A percentile compares a stretch with the other conserved stretches of the same genome.
Evolutionary conservation across 1,140 invertebrate species (phyloP).

Genomic region (Forficula auricularia): DNA sequence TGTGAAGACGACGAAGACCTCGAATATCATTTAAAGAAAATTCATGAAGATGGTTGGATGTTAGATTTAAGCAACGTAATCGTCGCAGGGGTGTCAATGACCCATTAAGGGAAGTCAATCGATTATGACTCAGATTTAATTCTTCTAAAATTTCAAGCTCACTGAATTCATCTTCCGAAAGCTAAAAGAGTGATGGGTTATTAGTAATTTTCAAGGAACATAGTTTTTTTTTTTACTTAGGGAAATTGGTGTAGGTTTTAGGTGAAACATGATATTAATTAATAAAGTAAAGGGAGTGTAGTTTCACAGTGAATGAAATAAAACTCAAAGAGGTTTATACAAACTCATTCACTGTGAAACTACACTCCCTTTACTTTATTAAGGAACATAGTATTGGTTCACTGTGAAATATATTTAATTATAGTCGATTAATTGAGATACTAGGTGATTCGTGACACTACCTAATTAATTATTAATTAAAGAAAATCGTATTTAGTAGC

Average conservation of each 20-base stretch:
- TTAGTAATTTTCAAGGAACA: neutral
- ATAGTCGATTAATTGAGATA: too few relatives aligned
- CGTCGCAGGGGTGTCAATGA: constrained; percentile 47
- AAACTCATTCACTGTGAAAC: too few relatives aligned
- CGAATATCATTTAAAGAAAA: constrained; percentile 59
- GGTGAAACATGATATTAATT: too few relatives aligned
- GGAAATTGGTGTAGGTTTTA: neutral
- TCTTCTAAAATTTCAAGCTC: constrained; percentile 44
- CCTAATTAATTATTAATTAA: too few relatives aligned
- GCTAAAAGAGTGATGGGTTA: constrained; percentile 23
- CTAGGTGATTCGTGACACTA: too few relatives aligned
- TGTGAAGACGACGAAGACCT: constrained; percentile 42
- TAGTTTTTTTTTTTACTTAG: neutral
- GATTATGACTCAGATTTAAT: constrained; percentile 49
- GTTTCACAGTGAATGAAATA: too few relatives aligned
- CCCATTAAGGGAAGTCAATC: constrained; percentile 35
- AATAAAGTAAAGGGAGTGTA: too few relatives aligned
- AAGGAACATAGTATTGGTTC: too few relatives aligned
- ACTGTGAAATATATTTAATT: too few relatives aligned
- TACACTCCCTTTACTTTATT: too few relatives aligned
- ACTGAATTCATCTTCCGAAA: constrained; percentile 54
- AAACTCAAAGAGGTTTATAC: too few relatives aligned
- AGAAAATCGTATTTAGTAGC: too few relatives aligned
- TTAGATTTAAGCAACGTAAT: constrained; percentile 48
- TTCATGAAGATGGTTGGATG: constrained; percentile 51